phyloP scores from a whole-genome alignment of 1,140 invertebrate genomes.

The Bathynomus jamesi region DNA sequence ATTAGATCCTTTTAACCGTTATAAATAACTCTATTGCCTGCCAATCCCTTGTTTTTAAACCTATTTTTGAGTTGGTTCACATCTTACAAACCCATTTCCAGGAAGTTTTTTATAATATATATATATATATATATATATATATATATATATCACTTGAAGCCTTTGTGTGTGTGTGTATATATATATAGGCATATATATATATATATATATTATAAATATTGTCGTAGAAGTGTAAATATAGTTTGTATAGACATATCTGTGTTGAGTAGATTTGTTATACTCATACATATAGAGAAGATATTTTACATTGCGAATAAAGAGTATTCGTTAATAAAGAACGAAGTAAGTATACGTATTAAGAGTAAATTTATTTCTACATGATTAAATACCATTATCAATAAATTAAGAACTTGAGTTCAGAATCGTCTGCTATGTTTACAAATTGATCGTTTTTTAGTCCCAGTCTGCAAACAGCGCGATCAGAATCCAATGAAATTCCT shows the following conservation, averaged over 20 bases:
- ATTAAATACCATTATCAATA: not conserved
- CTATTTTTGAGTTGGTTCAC: too few species aligned
- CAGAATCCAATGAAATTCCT: not conserved
- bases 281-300: not conserved
- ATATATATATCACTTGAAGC: not conserved
- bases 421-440: not conserved
- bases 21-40: too few species aligned
- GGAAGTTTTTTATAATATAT: too few species aligned
- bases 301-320: not conserved
- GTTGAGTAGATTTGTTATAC: not conserved
- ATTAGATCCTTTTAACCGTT: too few species aligned
- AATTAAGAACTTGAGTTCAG: not conserved
- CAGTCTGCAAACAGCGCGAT: not conserved
- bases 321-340: too few species aligned
- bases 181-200: not conserved
- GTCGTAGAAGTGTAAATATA: not conserved
- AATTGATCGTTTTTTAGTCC: not conserved
- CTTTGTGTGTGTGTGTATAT: not conserved
- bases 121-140: constrained; percentile 2
- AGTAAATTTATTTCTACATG: not conserved
- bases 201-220: not conserved
- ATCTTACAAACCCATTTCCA: too few species aligned
- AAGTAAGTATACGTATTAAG: not conserved
- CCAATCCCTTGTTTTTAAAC: too few species aligned
- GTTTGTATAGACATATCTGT: not conserved